Base-by-base conservation (phyloP, 2,113 vertebrate species). In the Gallinago paraguaiae region DNA sequence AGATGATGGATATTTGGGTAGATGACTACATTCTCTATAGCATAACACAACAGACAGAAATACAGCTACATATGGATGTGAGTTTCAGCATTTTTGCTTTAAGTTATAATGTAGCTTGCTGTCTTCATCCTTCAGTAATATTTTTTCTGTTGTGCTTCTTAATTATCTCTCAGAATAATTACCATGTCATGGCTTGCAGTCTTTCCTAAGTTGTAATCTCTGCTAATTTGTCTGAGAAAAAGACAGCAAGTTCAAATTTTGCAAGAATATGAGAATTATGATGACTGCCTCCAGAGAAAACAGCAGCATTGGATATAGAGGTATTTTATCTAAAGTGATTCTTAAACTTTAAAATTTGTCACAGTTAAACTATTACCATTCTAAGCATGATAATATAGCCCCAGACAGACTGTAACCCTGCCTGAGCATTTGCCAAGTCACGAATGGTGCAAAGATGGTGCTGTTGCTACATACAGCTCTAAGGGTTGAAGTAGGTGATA, bases 91-190 rank as follows among this genome's bases (percentile, higher is more conserved):
- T 46, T 86, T 95, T 92, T 83, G 13, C 37, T 95, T 31, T n/a
- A 87, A 72, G n/a, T 46, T 90, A 28, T 16, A 82, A 39, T 5
- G 13, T 30, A 75, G 48, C 35, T 86, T 69, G 10, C 61, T 75
- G n/a, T 76, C 65, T 89, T 70, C 51, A 80, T 45, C 37, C 39
- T 83, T 68, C 79, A 70, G 30, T 18, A 76, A 31, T 9, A 67
- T 51, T 93, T 64, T 74, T 74, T 77, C 60, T 86, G 8, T 78
- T 86, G 75, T 86, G 7, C 33, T 88, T 77, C 60, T 37, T 90
- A 95, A 90, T 92, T 95, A 80, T 56, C 59, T 86, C 51, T 76
- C 45, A 63, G 51, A 91, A 88, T 74, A 95, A 93, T 77, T 90
- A 80, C 37, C 86, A 41, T 61, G 54, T 69, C 91, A 50, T 6